A percentile compares a stretch with the other conserved stretches of the same genome.
Conservation (phyloP, 2,888 invertebrate genomes). For the Andrena marginata region DNA sequence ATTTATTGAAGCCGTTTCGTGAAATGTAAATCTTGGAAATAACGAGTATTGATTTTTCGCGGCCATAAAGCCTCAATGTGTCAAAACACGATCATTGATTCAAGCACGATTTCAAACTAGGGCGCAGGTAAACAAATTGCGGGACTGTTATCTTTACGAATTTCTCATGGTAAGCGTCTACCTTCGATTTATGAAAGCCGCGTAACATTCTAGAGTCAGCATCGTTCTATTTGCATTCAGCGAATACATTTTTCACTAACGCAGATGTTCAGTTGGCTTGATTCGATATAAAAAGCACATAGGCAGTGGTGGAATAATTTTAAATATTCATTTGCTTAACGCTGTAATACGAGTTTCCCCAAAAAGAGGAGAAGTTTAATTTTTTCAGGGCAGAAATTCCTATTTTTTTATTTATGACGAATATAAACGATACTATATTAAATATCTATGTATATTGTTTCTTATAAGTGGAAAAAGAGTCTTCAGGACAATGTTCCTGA, state of each 20-base stretch:
- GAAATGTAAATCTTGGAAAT: slow-evolving; percentile 14
- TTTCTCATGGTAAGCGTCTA: slow-evolving; percentile 1
- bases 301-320: no score
- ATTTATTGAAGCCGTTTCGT: not conserved
- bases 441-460: no score
- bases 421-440: no score
- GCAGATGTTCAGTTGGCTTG: not conserved
- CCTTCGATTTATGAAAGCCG: slow-evolving; percentile 9
- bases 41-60: slow-evolving; percentile 5
- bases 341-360: no score
- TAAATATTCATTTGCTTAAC: no score
- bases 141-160: not conserved
- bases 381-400: no score
- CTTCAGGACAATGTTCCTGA: no score
- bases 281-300: no score
- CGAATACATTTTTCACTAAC: not conserved
- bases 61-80: slow-evolving; percentile 4
- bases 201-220: not conserved
- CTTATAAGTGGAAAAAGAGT: no score
- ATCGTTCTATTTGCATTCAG: not conserved
- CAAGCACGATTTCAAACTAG: slow-evolving; percentile 11
- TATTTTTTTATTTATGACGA: no score
- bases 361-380: no score
- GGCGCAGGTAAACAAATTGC: slow-evolving; percentile 5
- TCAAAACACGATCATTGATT: slow-evolving; percentile 15